These are phyloP conservation scores for Leptonema lineaticorne DNA, from an alignment of 1,140 invertebrate species.

Conservation along the genomic window DNA sequence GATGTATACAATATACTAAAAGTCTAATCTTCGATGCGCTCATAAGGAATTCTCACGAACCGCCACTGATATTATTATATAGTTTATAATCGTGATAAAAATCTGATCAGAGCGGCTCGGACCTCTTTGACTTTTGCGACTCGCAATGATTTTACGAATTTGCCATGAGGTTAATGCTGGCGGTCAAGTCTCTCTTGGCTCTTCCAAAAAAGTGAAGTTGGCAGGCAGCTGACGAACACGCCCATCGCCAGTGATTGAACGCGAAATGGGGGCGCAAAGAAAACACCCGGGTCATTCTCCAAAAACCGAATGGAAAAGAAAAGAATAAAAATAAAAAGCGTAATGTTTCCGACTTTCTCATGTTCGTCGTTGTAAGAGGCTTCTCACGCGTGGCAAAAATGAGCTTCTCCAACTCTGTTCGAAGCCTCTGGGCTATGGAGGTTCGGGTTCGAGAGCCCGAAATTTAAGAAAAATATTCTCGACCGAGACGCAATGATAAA, in stretches of 20 bases:
- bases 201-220: constrained; percentile 3
- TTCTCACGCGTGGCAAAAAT: constrained; percentile 36
- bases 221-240: constrained; percentile 30
- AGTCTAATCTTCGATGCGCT: too few relatives aligned
- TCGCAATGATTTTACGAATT: not conserved
- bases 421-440: constrained; percentile 33
- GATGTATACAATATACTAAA: too few relatives aligned
- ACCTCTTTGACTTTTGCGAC: not conserved
- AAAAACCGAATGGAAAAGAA: too few relatives aligned
- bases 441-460: constrained; percentile 28
- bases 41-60: too few relatives aligned
- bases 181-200: not conserved
- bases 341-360: constrained; percentile 35
- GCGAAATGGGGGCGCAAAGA: too few relatives aligned
- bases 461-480: constrained; percentile 39
- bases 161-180: not conserved
- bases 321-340: too few relatives aligned
- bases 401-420: constrained; percentile 37
- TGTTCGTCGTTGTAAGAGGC: constrained; percentile 11
- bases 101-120: not conserved
- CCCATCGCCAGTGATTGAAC: constrained; percentile 37
- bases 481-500: constrained; percentile 30
- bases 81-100: constrained; percentile 5
- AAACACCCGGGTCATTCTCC: too few relatives aligned
- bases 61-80: too few relatives aligned